A percentile compares a stretch with the other conserved stretches of the same genome.
These are phyloP conservation scores for Latheticus oryzae DNA, from an alignment of 2,888 invertebrate genomes.

Conservation along the genomic window DNA sequence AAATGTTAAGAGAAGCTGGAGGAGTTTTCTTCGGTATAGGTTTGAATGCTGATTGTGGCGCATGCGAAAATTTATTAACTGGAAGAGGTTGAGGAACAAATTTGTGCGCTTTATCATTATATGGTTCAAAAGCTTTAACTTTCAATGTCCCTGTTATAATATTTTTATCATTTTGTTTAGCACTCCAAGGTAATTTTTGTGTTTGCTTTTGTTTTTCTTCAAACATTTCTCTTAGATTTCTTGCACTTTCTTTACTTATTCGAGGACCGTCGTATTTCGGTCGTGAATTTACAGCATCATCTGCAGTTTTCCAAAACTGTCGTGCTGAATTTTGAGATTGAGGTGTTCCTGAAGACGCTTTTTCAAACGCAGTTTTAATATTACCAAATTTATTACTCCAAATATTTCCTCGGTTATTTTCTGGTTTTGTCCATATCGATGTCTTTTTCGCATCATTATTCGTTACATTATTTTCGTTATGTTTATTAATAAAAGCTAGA, in stretches of 20 bases:
- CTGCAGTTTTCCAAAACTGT: constrained; percentile 74
- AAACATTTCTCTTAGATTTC: constrained; percentile 62
- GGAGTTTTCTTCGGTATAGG: constrained; percentile 66
- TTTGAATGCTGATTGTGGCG: constrained; percentile 81
- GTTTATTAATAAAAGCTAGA: constrained; percentile 83
- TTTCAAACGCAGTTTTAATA: constrained; percentile 85
- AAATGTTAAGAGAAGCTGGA: constrained; percentile 33
- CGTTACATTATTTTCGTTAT: constrained; percentile 67
- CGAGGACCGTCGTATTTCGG: constrained; percentile 61
- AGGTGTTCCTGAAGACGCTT: constrained; percentile 64
- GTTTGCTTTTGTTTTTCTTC: constrained; percentile 63
- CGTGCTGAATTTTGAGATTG: constrained; percentile 69
- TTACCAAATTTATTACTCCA: constrained; percentile 88
- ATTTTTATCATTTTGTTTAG: constrained; percentile 62
- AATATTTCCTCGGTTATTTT: constrained; percentile 63
- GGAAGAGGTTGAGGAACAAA: constrained; percentile 71
- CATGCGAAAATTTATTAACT: constrained; percentile 81
- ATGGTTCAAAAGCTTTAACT: constrained; percentile 58
- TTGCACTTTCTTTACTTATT: constrained; percentile 60
- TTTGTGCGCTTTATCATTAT: constrained; percentile 61
- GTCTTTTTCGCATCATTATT: constrained; percentile 34
- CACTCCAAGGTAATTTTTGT: constrained; percentile 64
- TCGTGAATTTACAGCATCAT: constrained; percentile 64
- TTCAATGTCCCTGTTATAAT: constrained; percentile 64
- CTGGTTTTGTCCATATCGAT: constrained; percentile 55